A percentile compares a stretch with the other conserved stretches of the same genome.
phyloP scores from a whole-genome alignment of 1,140 invertebrate species.

The Drosophila obscura region DNA sequence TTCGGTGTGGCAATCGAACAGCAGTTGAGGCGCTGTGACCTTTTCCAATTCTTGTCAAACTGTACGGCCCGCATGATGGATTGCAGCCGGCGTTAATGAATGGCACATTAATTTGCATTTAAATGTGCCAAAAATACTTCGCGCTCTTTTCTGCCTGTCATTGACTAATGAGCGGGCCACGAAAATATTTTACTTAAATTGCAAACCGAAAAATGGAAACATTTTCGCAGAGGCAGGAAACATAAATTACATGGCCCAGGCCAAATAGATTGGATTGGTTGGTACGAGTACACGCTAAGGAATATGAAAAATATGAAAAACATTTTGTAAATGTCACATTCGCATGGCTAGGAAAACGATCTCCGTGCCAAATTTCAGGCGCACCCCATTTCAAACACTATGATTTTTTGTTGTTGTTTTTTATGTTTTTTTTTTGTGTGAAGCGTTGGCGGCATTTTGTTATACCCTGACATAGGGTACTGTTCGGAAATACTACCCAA shows the following conservation, averaged over 20 bases:
- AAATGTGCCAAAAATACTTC: slow-evolving; percentile 53
- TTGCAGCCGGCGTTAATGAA: slow-evolving; percentile 41
- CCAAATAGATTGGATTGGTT: slow-evolving; percentile 35
- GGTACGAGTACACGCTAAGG: slow-evolving; percentile 1
- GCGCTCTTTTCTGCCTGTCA: slow-evolving; percentile 48
- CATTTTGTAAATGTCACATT: slow-evolving; percentile 54
- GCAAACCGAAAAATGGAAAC: slow-evolving; percentile 29
- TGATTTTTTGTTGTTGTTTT: slow-evolving; percentile 20
- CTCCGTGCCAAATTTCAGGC: slow-evolving; percentile 39
- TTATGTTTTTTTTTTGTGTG: background rate
- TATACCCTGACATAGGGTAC: background rate
- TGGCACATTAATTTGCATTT: slow-evolving; percentile 55
- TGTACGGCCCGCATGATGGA: slow-evolving; percentile 30
- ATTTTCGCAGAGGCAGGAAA: slow-evolving; percentile 38
- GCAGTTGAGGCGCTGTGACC: slow-evolving; percentile 29
- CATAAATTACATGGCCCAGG: slow-evolving; percentile 38
- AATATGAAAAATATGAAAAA: slow-evolving; percentile 50
- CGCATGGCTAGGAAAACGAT: slow-evolving; percentile 46
- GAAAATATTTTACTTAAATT: slow-evolving; percentile 40
- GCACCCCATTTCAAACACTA: slow-evolving; percentile 32
- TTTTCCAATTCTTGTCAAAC: slow-evolving; percentile 43
- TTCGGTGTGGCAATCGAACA: slow-evolving; percentile 39
- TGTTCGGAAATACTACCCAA: too few relatives aligned
- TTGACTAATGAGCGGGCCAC: slow-evolving; percentile 48
- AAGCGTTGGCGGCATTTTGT: slow-evolving; percentile 20